Evolutionary conservation across 1,140 invertebrate genomes (phyloP).

Genomic region (Centruroides vittatus): DNA sequence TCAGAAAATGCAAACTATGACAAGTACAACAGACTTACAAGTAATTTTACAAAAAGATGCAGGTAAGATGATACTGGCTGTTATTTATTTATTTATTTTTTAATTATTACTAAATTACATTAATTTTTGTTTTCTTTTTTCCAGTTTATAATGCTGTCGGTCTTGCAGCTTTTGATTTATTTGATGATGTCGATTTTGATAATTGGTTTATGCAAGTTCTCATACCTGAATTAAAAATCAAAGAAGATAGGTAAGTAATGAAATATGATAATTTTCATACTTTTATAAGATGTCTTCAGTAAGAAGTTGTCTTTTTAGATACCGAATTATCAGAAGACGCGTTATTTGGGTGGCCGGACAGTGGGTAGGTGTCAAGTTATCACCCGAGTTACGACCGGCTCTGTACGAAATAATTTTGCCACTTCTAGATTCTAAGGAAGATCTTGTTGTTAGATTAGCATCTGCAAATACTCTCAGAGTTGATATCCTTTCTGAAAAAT

Average conservation of each 20-base stretch:
- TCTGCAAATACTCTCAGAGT: slow-evolving; percentile 58
- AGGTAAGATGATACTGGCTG: slow-evolving; percentile 19
- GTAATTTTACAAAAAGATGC: slow-evolving; percentile 78
- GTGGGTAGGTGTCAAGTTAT: slow-evolving; percentile 77
- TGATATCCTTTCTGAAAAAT: slow-evolving; percentile 33
- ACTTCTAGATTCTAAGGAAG: slow-evolving; percentile 48
- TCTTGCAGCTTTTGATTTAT: slow-evolving; percentile 75
- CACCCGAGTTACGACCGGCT: slow-evolving; percentile 54
- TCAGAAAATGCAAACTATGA: slow-evolving; percentile 35
- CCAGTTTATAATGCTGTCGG: slow-evolving; percentile 78
- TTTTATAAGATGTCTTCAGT: neutral
- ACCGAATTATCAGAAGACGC: slow-evolving; percentile 69
- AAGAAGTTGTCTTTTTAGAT: slow-evolving; percentile 39
- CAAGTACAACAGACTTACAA: slow-evolving; percentile 46
- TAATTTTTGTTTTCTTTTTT: slow-evolving; percentile 15
- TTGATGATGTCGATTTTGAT: slow-evolving; percentile 87
- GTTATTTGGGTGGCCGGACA: slow-evolving; percentile 75
- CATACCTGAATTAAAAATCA: slow-evolving; percentile 62
- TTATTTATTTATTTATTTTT: neutral
- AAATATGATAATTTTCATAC: neutral
- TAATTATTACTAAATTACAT: neutral
- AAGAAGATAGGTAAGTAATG: slow-evolving; percentile 38
- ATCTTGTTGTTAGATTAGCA: slow-evolving; percentile 69
- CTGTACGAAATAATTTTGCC: slow-evolving; percentile 64
- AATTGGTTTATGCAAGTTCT: slow-evolving; percentile 76